Evolutionary conservation across 2,888 invertebrate genomes (phyloP).

Genomic region (Drosophila borealis): DNA sequence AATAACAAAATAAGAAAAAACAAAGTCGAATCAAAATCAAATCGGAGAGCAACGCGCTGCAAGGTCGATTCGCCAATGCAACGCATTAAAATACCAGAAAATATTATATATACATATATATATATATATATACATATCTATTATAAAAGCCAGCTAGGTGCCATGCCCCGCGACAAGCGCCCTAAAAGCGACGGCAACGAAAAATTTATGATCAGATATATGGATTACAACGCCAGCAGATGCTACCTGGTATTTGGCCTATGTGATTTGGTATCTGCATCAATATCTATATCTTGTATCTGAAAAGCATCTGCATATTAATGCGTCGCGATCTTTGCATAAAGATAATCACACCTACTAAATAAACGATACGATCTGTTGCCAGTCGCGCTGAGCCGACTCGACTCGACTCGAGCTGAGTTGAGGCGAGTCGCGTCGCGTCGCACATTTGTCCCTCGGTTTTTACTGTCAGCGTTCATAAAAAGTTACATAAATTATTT

Average conservation of each 20-base stretch:
- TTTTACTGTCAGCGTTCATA: conserved; percentile 78
- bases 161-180: conserved; percentile 14
- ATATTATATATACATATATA: conserved; percentile 50
- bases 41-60: conserved; percentile 41
- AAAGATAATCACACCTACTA: conserved; percentile 80
- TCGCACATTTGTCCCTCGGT: conserved; percentile 64
- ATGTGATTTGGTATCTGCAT: conserved; percentile 22
- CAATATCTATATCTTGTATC: conserved; percentile 19
- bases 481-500: conserved; percentile 78
- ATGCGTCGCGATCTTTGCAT: conserved; percentile 69
- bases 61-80: conserved; percentile 66
- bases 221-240: conserved; percentile 34
- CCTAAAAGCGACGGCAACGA: conserved; percentile 9
- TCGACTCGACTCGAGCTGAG: too few relatives aligned
- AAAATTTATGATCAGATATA: conserved; percentile 42
- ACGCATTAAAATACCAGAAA: conserved; percentile 72
- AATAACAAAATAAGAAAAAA: conserved; percentile 23
- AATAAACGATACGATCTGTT: conserved; percentile 60
- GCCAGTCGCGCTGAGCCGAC: conserved; percentile 8
- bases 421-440: background rate
- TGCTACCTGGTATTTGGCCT: conserved; percentile 31
- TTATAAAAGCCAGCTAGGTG: conserved; percentile 8
- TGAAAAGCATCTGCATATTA: conserved; percentile 56
- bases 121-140: background rate
- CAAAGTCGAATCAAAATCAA: conserved; percentile 27